Base-by-base conservation (phyloP, 2,797 vertebrate genomes). In the Acrossocheilus fasciatus region DNA sequence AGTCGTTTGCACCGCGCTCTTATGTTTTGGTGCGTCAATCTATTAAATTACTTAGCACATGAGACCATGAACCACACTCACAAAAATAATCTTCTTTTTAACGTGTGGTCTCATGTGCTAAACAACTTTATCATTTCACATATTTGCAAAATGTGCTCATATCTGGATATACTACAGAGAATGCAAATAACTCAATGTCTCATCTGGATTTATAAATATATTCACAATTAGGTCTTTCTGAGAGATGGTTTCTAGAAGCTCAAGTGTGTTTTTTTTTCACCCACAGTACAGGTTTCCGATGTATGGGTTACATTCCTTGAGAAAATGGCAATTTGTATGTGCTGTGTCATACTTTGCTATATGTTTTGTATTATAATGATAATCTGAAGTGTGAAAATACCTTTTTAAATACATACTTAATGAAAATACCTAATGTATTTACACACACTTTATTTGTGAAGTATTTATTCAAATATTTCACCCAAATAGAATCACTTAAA, bases 361-460 rank as follows among this genome's bases (percentile, higher is more conserved):
- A 50, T 50, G 9, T 59, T 59, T 59, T 59, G 4, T 59, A 59
- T n/a, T 59, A 10, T 59, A 59, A 59, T 59, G 18, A 17, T 52
- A 52, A 52, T 52, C 50, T 52, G 11, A 39, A 68, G 17, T 39
- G 34, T 68, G 41, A 45, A 73, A 45, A 26, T 17, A 26, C 23
- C 1, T 14, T 23, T n/a, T 45, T 26, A 8, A 45, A 26, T 15
- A 15, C 6, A 41, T 72, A 36, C 15, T 39, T 43, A n/a, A 23
- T 45, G 12, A 45, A 73, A 73, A 47, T 30, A 30, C 9, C 45
- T 11, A 0, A 18, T 20, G 9, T 5, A 5, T 15, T 43, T 7
- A 6, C 39, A 4, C 20, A 64, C 57, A 62, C n/a, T 66, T 80
- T 66, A 47, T 66, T 47, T 80, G 77, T 30, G 12, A 80, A 66